These are phyloP conservation scores for Chlorops oryzae DNA, from an alignment of 1,140 invertebrate genomes.

Conservation along the genomic window DNA sequence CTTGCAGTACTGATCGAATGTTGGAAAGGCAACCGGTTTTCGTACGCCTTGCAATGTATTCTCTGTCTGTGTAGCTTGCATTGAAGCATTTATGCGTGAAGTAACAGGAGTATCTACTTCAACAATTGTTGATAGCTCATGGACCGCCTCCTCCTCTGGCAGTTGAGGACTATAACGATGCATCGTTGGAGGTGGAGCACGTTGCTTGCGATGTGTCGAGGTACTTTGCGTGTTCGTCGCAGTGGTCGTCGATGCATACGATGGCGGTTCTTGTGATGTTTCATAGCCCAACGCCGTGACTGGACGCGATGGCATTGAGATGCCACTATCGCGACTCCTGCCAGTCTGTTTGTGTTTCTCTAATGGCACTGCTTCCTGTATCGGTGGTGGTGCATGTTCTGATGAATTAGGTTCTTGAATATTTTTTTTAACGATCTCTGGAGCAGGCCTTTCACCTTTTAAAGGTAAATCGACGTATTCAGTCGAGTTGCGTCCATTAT, in stretches of 20 bases:
- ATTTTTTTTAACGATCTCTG: too few relatives aligned
- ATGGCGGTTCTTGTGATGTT: conserved; percentile 23
- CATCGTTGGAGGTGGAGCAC: conserved; percentile 32
- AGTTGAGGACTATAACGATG: conserved; percentile 41
- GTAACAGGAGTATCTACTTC: conserved; percentile 43
- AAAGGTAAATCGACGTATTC: conserved; percentile 43
- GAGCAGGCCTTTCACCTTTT: too few relatives aligned
- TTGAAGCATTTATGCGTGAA: conserved; percentile 25
- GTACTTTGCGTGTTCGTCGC: neutral
- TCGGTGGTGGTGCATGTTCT: conserved; percentile 26
- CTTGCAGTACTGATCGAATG: conserved; percentile 36
- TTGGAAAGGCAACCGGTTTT: conserved; percentile 26
- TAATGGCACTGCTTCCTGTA: conserved; percentile 10
- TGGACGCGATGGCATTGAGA: conserved; percentile 31
- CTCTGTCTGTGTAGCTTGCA: neutral
- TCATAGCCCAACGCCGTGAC: conserved; percentile 31
- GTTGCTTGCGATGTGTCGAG: conserved; percentile 13
- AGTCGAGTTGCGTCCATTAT: conserved; percentile 34
- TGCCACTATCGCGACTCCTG: conserved; percentile 41
- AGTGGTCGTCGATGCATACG: conserved; percentile 18
- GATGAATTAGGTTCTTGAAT: conserved; percentile 12
- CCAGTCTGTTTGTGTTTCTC: conserved; percentile 36
- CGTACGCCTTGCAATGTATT: conserved; percentile 7
- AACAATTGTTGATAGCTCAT: conserved; percentile 42
- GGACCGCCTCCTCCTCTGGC: conserved; percentile 27